Evolutionary conservation across 2,113 vertebrate species (phyloP), one percentile per base, ranked within the genome.

Genomic region (Indicator indicator): DNA sequence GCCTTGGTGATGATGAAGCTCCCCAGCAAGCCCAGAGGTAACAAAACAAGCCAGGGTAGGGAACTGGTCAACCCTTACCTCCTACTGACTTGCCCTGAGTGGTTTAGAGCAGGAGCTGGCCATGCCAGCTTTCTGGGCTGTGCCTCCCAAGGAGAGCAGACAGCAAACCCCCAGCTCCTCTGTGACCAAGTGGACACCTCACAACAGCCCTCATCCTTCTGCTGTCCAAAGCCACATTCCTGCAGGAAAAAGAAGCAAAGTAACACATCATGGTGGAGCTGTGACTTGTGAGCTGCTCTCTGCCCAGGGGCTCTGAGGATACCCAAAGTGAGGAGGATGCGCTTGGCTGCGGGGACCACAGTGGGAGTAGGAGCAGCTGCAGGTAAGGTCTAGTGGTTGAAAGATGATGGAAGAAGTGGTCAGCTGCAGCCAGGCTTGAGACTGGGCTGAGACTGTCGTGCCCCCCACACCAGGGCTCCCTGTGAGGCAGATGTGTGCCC

Each of bases 291-390:
- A 92, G 68, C n/a, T 80, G 15, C 21, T 17, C 40, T 15, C 60
- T 77, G 36, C n/a, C 52, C 38, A 8, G 27, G 0, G 0, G 28
- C 63, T 52, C 54, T 68, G 33, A 11, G 38, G 44, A 36, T 68
- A 16, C 63, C 81, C 42, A 64, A 23, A 72, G 36, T 0, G 0
- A 55, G 63, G 23, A 16, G 32, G 36, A 65, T 76, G n/a, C 26
- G 48, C n/a, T 38, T 0, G 0, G 2, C 8, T 93, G 20, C 1
- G 0, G 36, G 10, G 11, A 28, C 9, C 28, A 33, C 3, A 17
- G n/a, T 1, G n/a, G 26, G 5, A 28, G 17, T 2, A 1, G 38
- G 14, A 12, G 9, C 48, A 52, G 56, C 38, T 76, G 56, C 46
- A 44, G 26, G 9, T 21, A 24, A 18, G 27, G 13, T 27, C 42